A percentile compares a stretch with the other conserved stretches of the same genome.
Conservation (phyloP, 2,113 vertebrate genomes). For the Antechinus flavipes region DNA sequence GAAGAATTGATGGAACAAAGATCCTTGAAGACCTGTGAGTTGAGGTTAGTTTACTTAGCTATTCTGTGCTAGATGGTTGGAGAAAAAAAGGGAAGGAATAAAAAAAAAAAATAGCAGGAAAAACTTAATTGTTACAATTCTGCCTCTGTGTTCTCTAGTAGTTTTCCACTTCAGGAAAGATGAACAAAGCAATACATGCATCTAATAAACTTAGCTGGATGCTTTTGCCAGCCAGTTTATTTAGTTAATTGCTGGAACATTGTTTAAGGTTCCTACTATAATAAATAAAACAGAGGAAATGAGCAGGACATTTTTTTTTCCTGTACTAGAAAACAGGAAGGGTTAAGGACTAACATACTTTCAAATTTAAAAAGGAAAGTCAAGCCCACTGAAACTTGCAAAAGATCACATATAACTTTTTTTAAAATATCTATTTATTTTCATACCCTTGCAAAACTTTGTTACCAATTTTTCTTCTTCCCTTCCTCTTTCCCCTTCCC, state of each 20-base stretch:
- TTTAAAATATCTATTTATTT: too few relatives aligned
- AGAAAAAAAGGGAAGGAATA: background rate
- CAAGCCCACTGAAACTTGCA: background rate
- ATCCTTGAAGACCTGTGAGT: background rate
- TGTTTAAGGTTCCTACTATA: background rate
- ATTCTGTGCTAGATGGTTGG: background rate
- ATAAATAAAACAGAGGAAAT: background rate
- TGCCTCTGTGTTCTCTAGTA: background rate
- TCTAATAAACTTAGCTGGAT: background rate
- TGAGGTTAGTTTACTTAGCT: background rate
- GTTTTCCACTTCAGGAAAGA: background rate
- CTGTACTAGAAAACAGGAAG: background rate
- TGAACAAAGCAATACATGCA: accelerated
- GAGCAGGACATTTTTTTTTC: background rate
- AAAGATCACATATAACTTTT: background rate
- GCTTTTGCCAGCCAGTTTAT: background rate
- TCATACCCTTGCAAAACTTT: too few relatives aligned
- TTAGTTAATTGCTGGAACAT: background rate
- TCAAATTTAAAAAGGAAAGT: background rate
- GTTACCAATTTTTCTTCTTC: too few relatives aligned
- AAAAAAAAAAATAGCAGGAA: background rate
- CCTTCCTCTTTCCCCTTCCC: too few relatives aligned
- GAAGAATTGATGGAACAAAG: background rate
- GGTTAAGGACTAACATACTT: background rate
- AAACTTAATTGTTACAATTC: background rate